phyloP scores from a whole-genome alignment of 2,888 invertebrate genomes.

The Morpho helenor region DNA sequence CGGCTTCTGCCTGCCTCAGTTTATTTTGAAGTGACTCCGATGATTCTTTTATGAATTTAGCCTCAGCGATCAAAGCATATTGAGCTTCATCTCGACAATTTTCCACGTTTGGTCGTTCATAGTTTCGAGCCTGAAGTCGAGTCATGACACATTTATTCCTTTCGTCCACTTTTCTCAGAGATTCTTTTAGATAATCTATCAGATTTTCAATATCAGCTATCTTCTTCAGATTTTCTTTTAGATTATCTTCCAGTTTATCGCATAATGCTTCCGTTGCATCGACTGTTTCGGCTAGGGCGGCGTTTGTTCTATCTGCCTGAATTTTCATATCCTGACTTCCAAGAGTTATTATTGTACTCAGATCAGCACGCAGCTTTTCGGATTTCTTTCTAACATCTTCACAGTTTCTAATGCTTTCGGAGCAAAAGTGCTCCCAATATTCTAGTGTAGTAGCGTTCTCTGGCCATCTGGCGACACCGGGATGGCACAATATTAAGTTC shows the following conservation, averaged over 20 bases:
- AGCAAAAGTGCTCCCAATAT: conserved; percentile 90
- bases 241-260: conserved; percentile 82
- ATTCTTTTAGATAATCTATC: conserved; percentile 83
- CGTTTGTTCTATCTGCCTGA: conserved; percentile 91
- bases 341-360: conserved; percentile 86
- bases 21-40: conserved; percentile 75
- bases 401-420: conserved; percentile 86
- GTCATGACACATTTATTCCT: conserved; percentile 92
- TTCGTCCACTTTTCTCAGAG: conserved; percentile 84
- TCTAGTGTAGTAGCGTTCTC: conserved; percentile 83
- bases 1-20: conserved; percentile 81
- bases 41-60: conserved; percentile 78
- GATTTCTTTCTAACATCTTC: conserved; percentile 88
- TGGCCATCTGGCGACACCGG: conserved; percentile 89
- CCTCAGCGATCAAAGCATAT: conserved; percentile 85
- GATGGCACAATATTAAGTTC: conserved; percentile 84
- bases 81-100: conserved; percentile 91
- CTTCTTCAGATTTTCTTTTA: conserved; percentile 85
- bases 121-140: conserved; percentile 85
- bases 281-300: conserved; percentile 84
- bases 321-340: conserved; percentile 88
- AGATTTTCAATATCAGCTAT: conserved; percentile 88
- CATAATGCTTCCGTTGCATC: conserved; percentile 86
- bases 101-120: conserved; percentile 87
- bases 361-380: conserved; percentile 81